Base-by-base conservation (phyloP, 1,140 invertebrate species). In the Drosophila truncata region DNA sequence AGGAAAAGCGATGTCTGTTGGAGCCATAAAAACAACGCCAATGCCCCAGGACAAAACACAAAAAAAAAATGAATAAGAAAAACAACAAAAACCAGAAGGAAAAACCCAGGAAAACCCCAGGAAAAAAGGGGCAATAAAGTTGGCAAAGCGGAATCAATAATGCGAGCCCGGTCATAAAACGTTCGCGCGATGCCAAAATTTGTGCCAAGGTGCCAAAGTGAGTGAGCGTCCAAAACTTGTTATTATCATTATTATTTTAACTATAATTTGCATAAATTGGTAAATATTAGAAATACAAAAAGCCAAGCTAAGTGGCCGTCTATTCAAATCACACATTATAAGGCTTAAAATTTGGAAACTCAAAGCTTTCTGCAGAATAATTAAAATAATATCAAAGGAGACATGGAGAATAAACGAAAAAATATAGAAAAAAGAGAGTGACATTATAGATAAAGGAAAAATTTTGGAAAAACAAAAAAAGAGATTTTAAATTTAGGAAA, bases 171-270 rank as follows among this genome's bases (percentile, higher is more conserved):
- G 65, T 70, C 77, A 87, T 85, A 85, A 85, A 85, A 44, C 81
- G 58, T 11, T 33, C 14, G 52, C 13, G 33, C 9, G 20, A 33
- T 63, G 77, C 46, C 80, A 63, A 77, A 72, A 80, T 77, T 79
- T 58, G 84, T 70, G 76, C 59, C 47, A 39, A 71, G 63, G 74
- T 78, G 75, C 46, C 72, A 66, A 71, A 66, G 37, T 59, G 31
- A 55, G 52, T 6, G n/a, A 7, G 18, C 35, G 33, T 57, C 31
- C 23, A 27, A 25, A 47, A 27, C 46, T n/a, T 86, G 78, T 82
- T 85, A 85, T 70, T 50, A 13, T 14, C 81, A 86, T 81, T 85
- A 27, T 47, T 86, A 85, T 78, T 85, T 86, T 75, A 44, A 31
- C 6, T 11, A 61, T 67, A 74, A 71, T 81, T 72, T 81, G 78